Conservation (phyloP, 2,888 invertebrate genomes). For the Kryphioiulus occultus region DNA sequence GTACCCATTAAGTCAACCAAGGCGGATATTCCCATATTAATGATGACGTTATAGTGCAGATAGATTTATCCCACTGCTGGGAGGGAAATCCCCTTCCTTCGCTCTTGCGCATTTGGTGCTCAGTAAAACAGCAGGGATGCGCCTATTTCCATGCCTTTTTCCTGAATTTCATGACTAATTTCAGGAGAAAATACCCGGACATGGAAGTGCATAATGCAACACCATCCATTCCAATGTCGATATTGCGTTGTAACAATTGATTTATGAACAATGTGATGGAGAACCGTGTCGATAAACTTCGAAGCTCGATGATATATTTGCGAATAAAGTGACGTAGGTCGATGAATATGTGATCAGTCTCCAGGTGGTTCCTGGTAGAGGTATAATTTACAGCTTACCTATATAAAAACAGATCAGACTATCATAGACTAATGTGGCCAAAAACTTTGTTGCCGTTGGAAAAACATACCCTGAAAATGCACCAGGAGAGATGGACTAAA, state of each 20-base stretch:
- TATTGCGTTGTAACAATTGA: not conserved
- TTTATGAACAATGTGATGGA: not conserved
- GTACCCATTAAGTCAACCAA: not conserved
- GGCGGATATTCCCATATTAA: not conserved
- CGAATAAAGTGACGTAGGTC: not conserved
- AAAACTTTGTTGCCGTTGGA: not conserved
- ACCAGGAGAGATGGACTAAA: not conserved
- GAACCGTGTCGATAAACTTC: not conserved
- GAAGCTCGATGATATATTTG: not conserved
- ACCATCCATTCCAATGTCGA: not conserved
- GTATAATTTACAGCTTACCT: not conserved
- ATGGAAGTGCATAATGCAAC: not conserved
- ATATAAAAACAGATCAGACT: not conserved
- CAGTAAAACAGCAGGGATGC: not conserved
- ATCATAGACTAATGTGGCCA: not conserved
- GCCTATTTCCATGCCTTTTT: not conserved
- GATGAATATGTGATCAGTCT: not conserved
- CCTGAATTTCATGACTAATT: not conserved
- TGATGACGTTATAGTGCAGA: not conserved
- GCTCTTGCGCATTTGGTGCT: not conserved
- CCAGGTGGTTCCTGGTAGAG: not conserved
- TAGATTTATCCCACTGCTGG: not conserved
- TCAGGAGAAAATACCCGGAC: not conserved
- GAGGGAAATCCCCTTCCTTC: not conserved
- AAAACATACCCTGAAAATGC: not conserved